These are phyloP conservation scores for Chelonia mydas DNA, from an alignment of 2,797 vertebrate genomes.

Conservation along the genomic window DNA sequence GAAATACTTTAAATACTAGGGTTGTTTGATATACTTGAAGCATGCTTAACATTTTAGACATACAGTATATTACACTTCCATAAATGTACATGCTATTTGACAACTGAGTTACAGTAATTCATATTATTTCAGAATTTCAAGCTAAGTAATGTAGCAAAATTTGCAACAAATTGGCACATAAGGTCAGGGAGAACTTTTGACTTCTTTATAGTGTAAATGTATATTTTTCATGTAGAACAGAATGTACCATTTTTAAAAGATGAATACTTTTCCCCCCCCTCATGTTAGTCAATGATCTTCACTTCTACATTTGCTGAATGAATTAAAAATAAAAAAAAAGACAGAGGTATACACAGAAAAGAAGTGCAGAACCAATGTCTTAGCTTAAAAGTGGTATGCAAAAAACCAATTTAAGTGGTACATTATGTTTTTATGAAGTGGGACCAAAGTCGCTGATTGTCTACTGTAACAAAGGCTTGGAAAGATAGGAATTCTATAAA, in stretches of 20 bases:
- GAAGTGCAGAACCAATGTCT: not conserved
- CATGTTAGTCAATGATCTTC: not conserved
- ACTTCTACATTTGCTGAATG: not conserved
- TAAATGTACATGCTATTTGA: not conserved
- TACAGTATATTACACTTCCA: not conserved
- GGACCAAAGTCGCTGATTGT: not conserved
- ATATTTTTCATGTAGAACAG: not conserved
- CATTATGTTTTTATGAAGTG: not conserved
- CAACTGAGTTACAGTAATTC: not conserved
- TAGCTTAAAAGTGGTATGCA: not conserved
- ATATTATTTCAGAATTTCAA: not conserved
- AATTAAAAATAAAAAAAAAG: not conserved
- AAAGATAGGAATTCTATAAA: not conserved
- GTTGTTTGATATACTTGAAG: not conserved
- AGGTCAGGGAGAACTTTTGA: not conserved
- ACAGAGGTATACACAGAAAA: not conserved
- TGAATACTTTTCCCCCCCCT: not conserved
- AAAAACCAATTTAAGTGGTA: not conserved
- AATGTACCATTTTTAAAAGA: not conserved
- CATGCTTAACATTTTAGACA: not conserved
- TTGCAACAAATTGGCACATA: not conserved
- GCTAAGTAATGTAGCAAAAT: not conserved
- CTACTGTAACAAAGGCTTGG: not conserved
- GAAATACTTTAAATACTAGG: not conserved
- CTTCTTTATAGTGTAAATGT: not conserved